phyloP scores from a whole-genome alignment of 1,140 invertebrate species.

The Andrena cerasifolii region DNA sequence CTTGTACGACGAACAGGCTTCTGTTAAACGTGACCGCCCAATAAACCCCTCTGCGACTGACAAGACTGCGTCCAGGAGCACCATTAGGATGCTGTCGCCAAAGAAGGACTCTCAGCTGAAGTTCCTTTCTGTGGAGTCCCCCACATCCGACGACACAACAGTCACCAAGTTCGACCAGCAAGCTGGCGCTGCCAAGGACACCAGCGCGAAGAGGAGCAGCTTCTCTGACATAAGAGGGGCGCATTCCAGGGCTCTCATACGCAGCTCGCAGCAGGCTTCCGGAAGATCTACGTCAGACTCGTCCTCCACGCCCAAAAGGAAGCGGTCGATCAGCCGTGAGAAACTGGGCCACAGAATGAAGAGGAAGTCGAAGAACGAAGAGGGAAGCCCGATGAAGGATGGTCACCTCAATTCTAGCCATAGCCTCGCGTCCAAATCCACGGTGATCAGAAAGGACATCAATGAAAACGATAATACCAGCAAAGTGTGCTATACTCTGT shows the following conservation, averaged over 20 bases:
- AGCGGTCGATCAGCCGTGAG: slow-evolving; percentile 2
- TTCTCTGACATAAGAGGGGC: slow-evolving; percentile 14
- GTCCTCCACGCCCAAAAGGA: background rate
- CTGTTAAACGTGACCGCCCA: too few relatives aligned
- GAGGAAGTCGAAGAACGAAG: background rate
- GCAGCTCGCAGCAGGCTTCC: background rate
- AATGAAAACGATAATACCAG: too few relatives aligned
- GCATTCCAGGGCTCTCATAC: background rate
- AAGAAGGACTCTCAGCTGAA: slow-evolving; percentile 58
- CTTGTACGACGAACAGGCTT: background rate
- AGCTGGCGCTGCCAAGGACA: background rate
- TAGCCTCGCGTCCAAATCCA: background rate
- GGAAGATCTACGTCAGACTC: background rate
- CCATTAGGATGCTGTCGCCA: slow-evolving; percentile 51
- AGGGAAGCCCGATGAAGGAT: background rate
- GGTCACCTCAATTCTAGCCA: background rate
- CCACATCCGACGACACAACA: background rate
- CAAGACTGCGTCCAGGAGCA: background rate
- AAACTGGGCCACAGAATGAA: background rate
- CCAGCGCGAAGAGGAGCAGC: slow-evolving; percentile 7
- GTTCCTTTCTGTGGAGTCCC: slow-evolving; percentile 28
- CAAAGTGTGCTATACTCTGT: background rate
- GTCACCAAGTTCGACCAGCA: background rate
- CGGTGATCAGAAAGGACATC: background rate
- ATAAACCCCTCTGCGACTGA: background rate